These are phyloP conservation scores for Coleophora deauratella DNA, from an alignment of 2,888 invertebrate genomes.

Conservation along the genomic window DNA sequence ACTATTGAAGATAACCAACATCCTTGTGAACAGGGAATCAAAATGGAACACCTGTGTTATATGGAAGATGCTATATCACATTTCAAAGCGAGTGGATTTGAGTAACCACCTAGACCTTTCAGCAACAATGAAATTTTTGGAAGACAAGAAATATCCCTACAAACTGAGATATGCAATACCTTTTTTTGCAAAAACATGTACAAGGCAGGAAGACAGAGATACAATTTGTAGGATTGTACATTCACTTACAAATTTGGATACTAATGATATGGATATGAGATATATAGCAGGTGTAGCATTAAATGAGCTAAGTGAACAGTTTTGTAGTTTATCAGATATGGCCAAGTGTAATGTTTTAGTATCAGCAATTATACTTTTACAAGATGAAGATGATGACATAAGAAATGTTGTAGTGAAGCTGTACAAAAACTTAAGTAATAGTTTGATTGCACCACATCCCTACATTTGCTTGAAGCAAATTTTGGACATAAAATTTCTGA, in stretches of 20 bases:
- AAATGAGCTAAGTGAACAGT: slow-evolving; percentile 43
- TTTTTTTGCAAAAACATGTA: slow-evolving; percentile 35
- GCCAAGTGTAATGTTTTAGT: slow-evolving; percentile 45
- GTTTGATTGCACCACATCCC: slow-evolving; percentile 30
- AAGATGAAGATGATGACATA: slow-evolving; percentile 71
- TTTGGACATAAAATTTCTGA: slow-evolving; percentile 36
- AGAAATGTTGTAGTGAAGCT: slow-evolving; percentile 49
- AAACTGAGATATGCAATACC: slow-evolving; percentile 47
- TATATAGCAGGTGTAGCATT: slow-evolving; percentile 47
- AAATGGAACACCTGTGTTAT: slow-evolving; percentile 29
- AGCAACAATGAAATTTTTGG: slow-evolving; percentile 21
- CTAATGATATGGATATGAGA: slow-evolving; percentile 50
- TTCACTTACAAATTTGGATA: slow-evolving; percentile 39
- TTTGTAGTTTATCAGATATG: slow-evolving; percentile 29
- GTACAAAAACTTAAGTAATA: slow-evolving; percentile 32
- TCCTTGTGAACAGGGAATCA: slow-evolving; percentile 30
- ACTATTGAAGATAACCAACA: slow-evolving; percentile 25
- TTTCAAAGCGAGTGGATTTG: slow-evolving; percentile 31
- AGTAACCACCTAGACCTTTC: slow-evolving; percentile 18
- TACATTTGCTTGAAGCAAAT: slow-evolving; percentile 44
- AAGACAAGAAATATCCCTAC: slow-evolving; percentile 24
- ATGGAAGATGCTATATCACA: slow-evolving; percentile 48
- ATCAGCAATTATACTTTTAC: slow-evolving; percentile 57
- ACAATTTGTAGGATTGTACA: slow-evolving; percentile 33
- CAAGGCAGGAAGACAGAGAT: slow-evolving; percentile 14